A percentile compares a stretch with the other conserved stretches of the same genome.
Conservation (phyloP, 2,888 invertebrate species). For the Acrocyrtus sp. region DNA sequence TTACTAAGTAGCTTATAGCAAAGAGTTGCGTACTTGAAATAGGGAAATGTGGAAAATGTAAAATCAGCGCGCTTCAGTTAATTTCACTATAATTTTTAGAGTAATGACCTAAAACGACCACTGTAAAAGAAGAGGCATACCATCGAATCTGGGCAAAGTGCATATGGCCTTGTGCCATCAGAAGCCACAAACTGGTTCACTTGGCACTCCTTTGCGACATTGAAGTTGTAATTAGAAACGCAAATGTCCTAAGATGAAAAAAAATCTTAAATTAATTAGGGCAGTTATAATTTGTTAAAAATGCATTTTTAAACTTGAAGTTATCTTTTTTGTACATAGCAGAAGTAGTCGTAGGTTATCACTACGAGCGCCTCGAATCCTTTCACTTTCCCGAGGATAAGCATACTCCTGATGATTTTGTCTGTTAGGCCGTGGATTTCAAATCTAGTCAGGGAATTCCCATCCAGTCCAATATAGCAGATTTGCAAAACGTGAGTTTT, state of each 20-base stretch:
- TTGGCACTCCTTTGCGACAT: slow-evolving; percentile 73
- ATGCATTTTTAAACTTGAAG: no score
- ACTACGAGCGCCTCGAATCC: slow-evolving; percentile 32
- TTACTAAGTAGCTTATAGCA: no score
- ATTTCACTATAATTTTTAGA: no score
- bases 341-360: slow-evolving; percentile 25
- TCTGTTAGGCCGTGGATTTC: slow-evolving; percentile 32
- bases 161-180: slow-evolving; percentile 80
- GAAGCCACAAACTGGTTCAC: slow-evolving; percentile 80
- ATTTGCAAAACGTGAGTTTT: slow-evolving; percentile 31
- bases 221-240: slow-evolving; percentile 22
- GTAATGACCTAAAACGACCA: no score
- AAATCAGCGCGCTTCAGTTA: no score
- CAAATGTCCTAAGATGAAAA: slow-evolving; percentile 27
- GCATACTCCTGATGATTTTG: slow-evolving; percentile 23
- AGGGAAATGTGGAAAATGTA: no score
- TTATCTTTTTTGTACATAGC: no score
- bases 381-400: slow-evolving; percentile 27
- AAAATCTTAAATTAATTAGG: no score
- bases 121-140: no score
- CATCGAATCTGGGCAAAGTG: slow-evolving; percentile 76
- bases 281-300: no score
- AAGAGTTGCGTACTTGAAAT: no score
- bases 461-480: slow-evolving; percentile 33
- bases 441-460: neutral